These are phyloP conservation scores for Drosophila prostipennis DNA, from an alignment of 2,888 invertebrate species.

Conservation along the genomic window DNA sequence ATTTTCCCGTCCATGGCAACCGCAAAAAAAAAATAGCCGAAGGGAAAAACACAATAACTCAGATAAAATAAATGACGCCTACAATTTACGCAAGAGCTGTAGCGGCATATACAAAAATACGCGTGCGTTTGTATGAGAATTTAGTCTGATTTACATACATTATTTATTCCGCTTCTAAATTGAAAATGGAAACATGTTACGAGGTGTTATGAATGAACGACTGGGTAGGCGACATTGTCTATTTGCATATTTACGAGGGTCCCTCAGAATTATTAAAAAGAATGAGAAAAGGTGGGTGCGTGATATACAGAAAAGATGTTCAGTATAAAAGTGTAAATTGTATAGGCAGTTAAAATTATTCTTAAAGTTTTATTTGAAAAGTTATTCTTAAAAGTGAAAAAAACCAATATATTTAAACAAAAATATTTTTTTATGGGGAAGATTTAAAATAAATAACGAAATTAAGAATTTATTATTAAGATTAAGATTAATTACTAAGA, in stretches of 20 bases:
- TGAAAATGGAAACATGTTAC: conserved; percentile 59
- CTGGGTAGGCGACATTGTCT: conserved; percentile 13
- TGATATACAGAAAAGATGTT: background rate
- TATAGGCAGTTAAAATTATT: too few relatives aligned
- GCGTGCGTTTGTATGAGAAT: conserved; percentile 25
- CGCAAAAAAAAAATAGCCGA: conserved; percentile 9
- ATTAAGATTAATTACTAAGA: too few relatives aligned
- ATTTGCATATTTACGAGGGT: conserved; percentile 34
- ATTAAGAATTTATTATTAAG: too few relatives aligned
- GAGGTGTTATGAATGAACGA: conserved; percentile 49
- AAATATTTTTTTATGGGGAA: too few relatives aligned
- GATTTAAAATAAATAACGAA: too few relatives aligned
- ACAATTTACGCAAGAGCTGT: conserved; percentile 57
- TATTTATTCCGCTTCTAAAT: conserved; percentile 71
- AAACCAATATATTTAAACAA: too few relatives aligned
- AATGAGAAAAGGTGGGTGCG: conserved; percentile 43
- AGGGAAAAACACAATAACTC: conserved; percentile 52
- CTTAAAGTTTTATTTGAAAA: too few relatives aligned
- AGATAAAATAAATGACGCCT: conserved; percentile 64
- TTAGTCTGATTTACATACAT: conserved; percentile 61
- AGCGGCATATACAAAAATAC: conserved; percentile 8
- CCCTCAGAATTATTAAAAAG: conserved; percentile 29
- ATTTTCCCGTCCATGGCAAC: conserved; percentile 44
- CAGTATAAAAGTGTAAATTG: background rate
- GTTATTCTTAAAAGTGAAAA: too few relatives aligned